Base-by-base conservation (phyloP, 2,797 vertebrate genomes). In the Enteromius mattozi region DNA sequence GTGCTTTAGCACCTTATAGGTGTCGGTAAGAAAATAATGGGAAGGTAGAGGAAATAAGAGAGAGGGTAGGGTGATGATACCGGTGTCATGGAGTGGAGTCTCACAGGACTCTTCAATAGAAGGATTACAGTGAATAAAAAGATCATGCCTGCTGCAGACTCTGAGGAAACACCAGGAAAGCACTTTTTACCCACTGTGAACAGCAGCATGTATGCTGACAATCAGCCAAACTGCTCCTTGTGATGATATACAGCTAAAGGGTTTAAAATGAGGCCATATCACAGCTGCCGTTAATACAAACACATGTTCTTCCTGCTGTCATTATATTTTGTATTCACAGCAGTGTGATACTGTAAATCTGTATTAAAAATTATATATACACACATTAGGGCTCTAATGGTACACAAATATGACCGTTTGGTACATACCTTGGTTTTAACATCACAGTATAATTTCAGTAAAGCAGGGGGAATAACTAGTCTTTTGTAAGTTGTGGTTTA, bases 1-100 rank as follows among this genome's bases (percentile, higher is more conserved):
- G 19, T 45, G 75, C 79, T 61, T 87, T 75, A 63, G 42, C 82
- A 76, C 76, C 80, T 72, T n/a, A 82, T 71, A 76, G 81, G 14
- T 66, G 81, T 79, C 33, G 3, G 51, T 56, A 21, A 59, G 75
- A 33, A 74, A 85, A 85, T 77, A 68, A 76, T 45, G 40, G 42
- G 27, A 2, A 63, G 30, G 76, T 33, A 27, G 40, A 47, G 30
- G 51, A 63, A 69, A 72, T 24, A 16, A 33, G 16, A 56, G 21
- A 56, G 7, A 19, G 65, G 51, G 45, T 49, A 51, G 8, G 27
- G 49, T 30, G 75, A 84, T 70, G 78, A 88, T 69, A 84, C 27
- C 72, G 8, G 51, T 42, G 54, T 51, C 81, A 74, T 51, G 45
- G 33, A 47, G 63, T 69, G 59, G 17, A 69, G 65, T 75, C 54